Evolutionary conservation across 2,797 vertebrate species (phyloP).

Genomic region (Cuniculus paca): DNA sequence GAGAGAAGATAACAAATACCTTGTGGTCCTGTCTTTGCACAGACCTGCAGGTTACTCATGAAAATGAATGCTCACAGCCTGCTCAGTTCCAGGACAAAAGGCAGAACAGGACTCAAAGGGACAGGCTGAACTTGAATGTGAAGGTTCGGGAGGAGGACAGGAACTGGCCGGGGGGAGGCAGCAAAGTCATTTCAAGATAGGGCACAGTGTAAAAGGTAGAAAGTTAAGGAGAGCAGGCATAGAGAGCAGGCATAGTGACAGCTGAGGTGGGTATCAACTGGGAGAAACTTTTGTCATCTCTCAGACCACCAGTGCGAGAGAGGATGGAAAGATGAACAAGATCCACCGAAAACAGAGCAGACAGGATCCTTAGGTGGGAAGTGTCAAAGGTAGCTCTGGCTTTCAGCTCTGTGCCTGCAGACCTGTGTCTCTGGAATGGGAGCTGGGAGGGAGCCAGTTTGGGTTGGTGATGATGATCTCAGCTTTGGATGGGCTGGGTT

Average conservation of each 20-base stretch:
- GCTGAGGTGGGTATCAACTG: no score
- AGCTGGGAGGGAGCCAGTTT: not conserved
- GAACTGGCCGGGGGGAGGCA: not conserved
- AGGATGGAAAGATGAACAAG: not conserved
- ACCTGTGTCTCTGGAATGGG: not conserved
- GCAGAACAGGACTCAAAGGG: not conserved
- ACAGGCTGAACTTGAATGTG: not conserved
- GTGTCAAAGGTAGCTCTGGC: not conserved
- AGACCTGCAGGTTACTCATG: not conserved
- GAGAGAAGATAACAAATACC: not conserved
- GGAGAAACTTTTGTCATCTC: not conserved
- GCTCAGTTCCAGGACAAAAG: not conserved
- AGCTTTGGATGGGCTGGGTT: not conserved
- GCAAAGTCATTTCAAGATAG: not conserved
- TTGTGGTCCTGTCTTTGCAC: not conserved
- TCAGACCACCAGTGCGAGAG: not conserved
- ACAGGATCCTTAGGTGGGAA: not conserved
- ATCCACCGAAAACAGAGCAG: not conserved
- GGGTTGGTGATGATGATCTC: accelerated
- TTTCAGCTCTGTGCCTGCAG: not conserved
- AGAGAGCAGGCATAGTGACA: not conserved
- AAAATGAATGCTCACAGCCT: not conserved
- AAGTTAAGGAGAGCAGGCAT: not conserved
- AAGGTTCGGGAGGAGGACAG: not conserved
- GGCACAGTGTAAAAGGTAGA: accelerated